These are phyloP conservation scores for Varecia variegata DNA, from an alignment of 2,797 vertebrate genomes.

Conservation along the genomic window DNA sequence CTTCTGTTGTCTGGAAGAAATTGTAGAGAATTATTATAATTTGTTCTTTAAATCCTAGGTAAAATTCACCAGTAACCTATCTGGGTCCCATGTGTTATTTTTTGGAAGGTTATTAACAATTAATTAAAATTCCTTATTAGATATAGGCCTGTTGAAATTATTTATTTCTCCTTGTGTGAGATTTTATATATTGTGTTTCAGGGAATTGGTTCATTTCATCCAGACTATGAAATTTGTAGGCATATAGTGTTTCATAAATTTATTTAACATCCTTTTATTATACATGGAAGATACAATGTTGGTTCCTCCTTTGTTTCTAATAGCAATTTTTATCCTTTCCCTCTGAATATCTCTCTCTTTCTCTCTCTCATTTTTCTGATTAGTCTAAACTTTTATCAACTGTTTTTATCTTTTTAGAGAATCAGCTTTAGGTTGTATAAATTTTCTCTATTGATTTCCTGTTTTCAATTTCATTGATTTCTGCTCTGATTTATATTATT, in stretches of 20 bases:
- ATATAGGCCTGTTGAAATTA: not conserved
- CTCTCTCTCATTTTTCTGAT: not conserved
- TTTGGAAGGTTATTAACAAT: not conserved
- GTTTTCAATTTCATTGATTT: not conserved
- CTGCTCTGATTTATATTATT: not conserved
- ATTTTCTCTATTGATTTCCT: not conserved
- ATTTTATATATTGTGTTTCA: not conserved
- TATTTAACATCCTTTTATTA: not conserved
- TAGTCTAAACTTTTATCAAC: not conserved
- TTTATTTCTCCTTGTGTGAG: not conserved
- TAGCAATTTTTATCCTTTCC: not conserved
- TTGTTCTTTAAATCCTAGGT: not conserved
- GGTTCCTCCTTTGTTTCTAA: rapidly evolving
- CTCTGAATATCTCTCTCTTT: not conserved
- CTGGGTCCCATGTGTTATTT: not conserved
- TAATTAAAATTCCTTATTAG: not conserved
- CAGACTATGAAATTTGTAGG: not conserved
- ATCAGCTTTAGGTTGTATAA: not conserved
- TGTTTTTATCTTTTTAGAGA: not conserved
- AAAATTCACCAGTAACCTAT: not conserved
- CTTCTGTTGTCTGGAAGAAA: not conserved
- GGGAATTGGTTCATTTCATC: too few relatives aligned
- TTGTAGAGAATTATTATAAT: not conserved
- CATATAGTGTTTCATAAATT: not conserved
- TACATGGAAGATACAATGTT: not conserved